Percentiles rank a stretch among this genome's conserved stretches.
Conservation (phyloP, 2,113 vertebrate species). For the Sclerurus mexicanus region DNA sequence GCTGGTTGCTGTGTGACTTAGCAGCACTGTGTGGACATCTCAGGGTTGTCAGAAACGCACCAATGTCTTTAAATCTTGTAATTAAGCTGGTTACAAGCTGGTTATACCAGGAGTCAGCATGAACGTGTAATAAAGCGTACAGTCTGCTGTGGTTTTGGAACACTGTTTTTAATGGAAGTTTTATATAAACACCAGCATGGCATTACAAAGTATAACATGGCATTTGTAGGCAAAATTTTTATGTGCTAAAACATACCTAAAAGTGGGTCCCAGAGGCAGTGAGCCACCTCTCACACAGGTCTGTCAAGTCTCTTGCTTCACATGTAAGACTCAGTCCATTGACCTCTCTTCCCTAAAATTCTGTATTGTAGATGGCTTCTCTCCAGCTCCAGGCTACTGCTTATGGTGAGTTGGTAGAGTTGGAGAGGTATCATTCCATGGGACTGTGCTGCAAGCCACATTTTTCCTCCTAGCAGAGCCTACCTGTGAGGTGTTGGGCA, state of each 20-base stretch:
- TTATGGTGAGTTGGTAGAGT: not conserved
- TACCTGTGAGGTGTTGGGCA: not conserved
- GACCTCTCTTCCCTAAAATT: not conserved
- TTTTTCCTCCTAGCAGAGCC: not conserved
- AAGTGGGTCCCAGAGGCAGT: not conserved
- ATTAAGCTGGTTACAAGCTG: not conserved
- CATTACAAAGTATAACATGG: accelerated
- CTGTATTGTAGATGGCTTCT: not conserved
- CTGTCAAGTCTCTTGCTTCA: not conserved
- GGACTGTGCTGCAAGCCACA: not conserved
- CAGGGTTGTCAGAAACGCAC: not conserved
- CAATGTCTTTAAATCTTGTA: not conserved
- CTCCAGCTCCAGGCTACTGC: not conserved
- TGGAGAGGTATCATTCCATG: not conserved
- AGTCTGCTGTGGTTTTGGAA: not conserved
- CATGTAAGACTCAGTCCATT: accelerated
- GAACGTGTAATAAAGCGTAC: accelerated
- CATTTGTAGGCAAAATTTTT: not conserved
- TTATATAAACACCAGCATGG: not conserved
- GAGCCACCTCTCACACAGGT: not conserved
- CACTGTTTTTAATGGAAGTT: not conserved
- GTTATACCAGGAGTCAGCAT: not conserved
- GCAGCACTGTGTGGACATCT: not conserved
- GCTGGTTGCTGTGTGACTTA: not conserved
- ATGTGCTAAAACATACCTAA: not conserved